Percentiles rank a stretch among this genome's conserved stretches.
phyloP scores from a whole-genome alignment of 2,888 invertebrate genomes.

The Tipula helvola region DNA sequence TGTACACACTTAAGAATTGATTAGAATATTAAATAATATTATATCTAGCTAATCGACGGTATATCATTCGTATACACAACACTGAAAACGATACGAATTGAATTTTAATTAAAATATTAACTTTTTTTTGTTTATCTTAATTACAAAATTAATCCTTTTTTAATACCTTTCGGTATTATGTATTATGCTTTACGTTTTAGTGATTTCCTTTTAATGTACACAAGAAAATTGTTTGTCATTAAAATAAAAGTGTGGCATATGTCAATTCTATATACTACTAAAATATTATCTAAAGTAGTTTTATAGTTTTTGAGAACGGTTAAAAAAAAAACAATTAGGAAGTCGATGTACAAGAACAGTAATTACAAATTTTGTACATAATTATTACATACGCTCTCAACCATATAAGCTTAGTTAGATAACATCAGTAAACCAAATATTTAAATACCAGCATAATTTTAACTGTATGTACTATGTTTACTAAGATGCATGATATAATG shows the following conservation, averaged over 20 bases:
- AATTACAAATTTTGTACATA: not conserved
- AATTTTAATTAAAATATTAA: not conserved
- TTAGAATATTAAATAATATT: not conserved
- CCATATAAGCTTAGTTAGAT: not conserved
- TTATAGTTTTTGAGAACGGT: not conserved
- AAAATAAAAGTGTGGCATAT: not conserved
- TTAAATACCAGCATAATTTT: not conserved
- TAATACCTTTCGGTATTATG: not conserved
- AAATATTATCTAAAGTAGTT: not conserved
- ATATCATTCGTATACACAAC: not conserved
- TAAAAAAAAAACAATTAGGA: not conserved
- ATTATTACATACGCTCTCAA: not conserved
- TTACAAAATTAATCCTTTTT: not conserved
- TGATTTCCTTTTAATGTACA: not conserved
- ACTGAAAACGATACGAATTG: not conserved
- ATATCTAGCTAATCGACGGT: not conserved
- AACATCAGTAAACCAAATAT: not conserved
- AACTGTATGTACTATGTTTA: not conserved
- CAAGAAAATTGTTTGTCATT: not conserved
- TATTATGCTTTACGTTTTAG: not conserved
- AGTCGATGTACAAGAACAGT: not conserved
- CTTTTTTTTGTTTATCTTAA: not conserved
- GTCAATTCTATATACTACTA: not conserved
- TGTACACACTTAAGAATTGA: not conserved
- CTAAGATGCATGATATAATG: not conserved